Evolutionary conservation across 2,888 invertebrate species (phyloP).

Genomic region (Caenorhabditis wallacei): DNA sequence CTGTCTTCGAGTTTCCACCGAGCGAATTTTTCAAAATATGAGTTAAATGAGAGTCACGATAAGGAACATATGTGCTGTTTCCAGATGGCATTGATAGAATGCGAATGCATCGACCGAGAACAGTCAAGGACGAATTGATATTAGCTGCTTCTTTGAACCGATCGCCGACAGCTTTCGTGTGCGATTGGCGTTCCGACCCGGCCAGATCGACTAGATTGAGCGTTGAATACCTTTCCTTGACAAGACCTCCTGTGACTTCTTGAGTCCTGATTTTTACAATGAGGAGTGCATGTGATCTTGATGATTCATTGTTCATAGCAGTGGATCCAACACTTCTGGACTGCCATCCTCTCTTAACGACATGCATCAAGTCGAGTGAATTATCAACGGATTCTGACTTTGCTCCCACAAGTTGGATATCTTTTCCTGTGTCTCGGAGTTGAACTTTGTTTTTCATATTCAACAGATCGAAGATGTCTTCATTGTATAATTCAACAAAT

Average conservation of each 20-base stretch:
- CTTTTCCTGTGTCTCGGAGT: conserved; percentile 55
- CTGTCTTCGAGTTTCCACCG: conserved; percentile 84
- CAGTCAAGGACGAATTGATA: conserved; percentile 84
- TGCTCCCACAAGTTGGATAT: conserved; percentile 37
- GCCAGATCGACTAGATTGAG: conserved; percentile 85
- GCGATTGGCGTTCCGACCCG: conserved; percentile 84
- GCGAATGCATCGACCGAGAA: conserved; percentile 84
- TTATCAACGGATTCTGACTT: conserved; percentile 34
- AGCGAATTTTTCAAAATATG: conserved; percentile 84
- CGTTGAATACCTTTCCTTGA: conserved; percentile 83
- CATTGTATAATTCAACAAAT: conserved; percentile 85
- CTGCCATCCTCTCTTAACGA: conserved; percentile 81
- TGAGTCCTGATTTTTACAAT: conserved; percentile 82
- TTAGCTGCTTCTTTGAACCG: conserved; percentile 84
- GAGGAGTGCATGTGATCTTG: conserved; percentile 84
- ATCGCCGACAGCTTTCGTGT: conserved; percentile 83
- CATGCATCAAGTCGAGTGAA: conserved; percentile 52
- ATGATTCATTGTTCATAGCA: conserved; percentile 84
- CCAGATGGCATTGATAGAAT: conserved; percentile 84
- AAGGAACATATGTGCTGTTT: conserved; percentile 84
- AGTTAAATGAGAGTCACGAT: conserved; percentile 84
- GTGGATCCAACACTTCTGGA: conserved; percentile 84
- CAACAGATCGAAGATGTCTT: conserved; percentile 84
- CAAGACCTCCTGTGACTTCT: conserved; percentile 81
- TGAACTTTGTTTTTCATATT: conserved; percentile 70